Base-by-base conservation (phyloP, 2,797 vertebrate species). In the Brachyalestes nurse region DNA sequence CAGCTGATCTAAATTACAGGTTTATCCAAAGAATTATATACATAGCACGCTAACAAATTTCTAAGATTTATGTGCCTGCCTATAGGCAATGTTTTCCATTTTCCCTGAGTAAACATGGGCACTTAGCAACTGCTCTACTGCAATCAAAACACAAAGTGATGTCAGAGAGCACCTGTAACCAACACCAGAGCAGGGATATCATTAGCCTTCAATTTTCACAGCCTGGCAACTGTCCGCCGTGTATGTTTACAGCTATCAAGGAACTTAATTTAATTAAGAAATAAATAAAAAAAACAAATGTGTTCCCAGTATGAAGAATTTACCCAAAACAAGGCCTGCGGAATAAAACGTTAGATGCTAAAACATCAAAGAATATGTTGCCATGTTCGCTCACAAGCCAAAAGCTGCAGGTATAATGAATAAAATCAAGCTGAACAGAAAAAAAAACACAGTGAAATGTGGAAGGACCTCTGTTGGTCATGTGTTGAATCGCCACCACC, bases 101-200 rank as follows among this genome's bases (percentile, higher is more conserved):
- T 74, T 74, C 72, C 34, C 25, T 64, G 21, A 69, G 81, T n/a
- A 80, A 86, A 84, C 70, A 80, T 2, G 9, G 81, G 45, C 34
- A 21, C 83, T 77, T 77, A 71, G 79, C 77, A 83, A 82, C 82
- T 38, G 17, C 25, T 16, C 67, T 28, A 23, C 67, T 23, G 73
- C 72, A 49, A 70, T 75, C 76, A 82, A 21, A 61, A 81, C 71
- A 74, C 28, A 19, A 19, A 58, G 49, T 57, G 25, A 53, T 60
- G 42, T 58, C 16, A 40, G 21, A 67, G 25, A 60, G 38, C 55
- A 79, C 64, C 71, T 78, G 51, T 45, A 62, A 42, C 60, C 58
- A 55, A 58, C 45, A 45, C 28, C 23, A 8, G n/a, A 58, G 51
- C 25, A 28, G n/a, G 38, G 34, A 74, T 23, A 6, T 69, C 40